Evolutionary conservation across 2,888 invertebrate genomes (phyloP).

Genomic region (Thelaira solivaga): DNA sequence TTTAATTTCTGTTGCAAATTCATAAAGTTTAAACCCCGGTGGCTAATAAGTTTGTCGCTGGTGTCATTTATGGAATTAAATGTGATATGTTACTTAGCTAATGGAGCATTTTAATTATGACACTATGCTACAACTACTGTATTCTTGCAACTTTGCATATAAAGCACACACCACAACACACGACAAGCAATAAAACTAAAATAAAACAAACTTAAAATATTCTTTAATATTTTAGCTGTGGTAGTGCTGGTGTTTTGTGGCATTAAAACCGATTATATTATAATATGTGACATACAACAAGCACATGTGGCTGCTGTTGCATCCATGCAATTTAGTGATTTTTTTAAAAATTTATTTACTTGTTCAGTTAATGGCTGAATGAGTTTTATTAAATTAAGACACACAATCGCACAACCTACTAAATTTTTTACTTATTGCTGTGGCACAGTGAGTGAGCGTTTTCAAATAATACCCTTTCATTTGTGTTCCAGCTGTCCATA

Average conservation of each 20-base stretch:
- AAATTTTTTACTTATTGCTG: conserved; percentile 16
- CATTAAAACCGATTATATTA: conserved; percentile 50
- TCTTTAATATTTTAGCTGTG: neutral
- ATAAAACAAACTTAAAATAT: neutral
- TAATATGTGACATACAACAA: conserved; percentile 45
- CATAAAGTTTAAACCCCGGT: conserved; percentile 32
- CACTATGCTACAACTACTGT: conserved; percentile 55
- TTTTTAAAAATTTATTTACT: conserved; percentile 50
- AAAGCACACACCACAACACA: neutral
- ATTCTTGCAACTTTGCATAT: conserved; percentile 32
- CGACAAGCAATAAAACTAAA: neutral
- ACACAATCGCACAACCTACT: neutral
- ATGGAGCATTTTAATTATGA: conserved; percentile 65
- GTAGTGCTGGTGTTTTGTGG: conserved; percentile 28
- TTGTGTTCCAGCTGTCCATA: conserved; percentile 51
- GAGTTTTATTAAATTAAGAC: conserved; percentile 36
- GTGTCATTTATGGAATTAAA: conserved; percentile 50
- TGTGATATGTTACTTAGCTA: conserved; percentile 60
- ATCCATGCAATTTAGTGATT: conserved; percentile 31
- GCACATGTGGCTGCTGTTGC: conserved; percentile 37
- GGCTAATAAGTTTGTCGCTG: conserved; percentile 51
- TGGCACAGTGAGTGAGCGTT: neutral
- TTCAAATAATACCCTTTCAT: conserved; percentile 48
- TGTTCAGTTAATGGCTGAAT: conserved; percentile 53
- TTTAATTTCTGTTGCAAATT: conserved; percentile 13